Evolutionary conservation across 2,888 invertebrate species (phyloP).

Genomic region (Myopa testacea): DNA sequence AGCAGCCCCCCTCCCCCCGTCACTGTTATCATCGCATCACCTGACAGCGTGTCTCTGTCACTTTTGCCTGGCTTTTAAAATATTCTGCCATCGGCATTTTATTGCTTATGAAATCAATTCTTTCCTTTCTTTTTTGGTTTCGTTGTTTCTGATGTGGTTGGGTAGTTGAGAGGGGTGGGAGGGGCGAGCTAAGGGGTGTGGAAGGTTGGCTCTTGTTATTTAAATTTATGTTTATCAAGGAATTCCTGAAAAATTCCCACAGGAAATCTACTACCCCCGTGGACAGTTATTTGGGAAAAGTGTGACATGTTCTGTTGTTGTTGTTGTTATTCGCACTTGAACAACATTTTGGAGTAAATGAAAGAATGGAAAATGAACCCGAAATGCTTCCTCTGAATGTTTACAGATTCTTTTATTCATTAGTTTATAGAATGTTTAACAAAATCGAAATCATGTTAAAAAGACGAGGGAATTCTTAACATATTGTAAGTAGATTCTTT

Average conservation of each 20-base stretch:
- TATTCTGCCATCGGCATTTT: background rate
- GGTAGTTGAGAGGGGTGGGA: background rate
- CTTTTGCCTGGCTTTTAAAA: background rate
- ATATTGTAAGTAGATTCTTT: too few relatives aligned
- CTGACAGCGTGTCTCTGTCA: background rate
- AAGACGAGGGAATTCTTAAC: too few relatives aligned
- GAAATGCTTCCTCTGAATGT: too few relatives aligned
- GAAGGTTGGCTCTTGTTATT: background rate
- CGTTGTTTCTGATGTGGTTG: background rate
- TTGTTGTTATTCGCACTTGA: background rate
- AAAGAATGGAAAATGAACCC: too few relatives aligned
- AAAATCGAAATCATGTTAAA: too few relatives aligned
- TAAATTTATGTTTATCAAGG: conserved; percentile 1
- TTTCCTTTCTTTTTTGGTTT: background rate
- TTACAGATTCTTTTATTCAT: too few relatives aligned
- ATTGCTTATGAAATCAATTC: background rate
- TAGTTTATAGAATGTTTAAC: too few relatives aligned
- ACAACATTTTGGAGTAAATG: too few relatives aligned
- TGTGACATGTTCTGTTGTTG: background rate
- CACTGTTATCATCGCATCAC: background rate
- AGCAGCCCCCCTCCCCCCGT: too few relatives aligned
- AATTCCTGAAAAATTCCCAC: background rate
- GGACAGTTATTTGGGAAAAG: background rate
- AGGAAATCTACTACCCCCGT: background rate
- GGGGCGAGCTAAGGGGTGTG: too few relatives aligned